A percentile compares a stretch with the other conserved stretches of the same genome.
phyloP scores from a whole-genome alignment of 2,888 invertebrate species.

The Orthosia cruda region DNA sequence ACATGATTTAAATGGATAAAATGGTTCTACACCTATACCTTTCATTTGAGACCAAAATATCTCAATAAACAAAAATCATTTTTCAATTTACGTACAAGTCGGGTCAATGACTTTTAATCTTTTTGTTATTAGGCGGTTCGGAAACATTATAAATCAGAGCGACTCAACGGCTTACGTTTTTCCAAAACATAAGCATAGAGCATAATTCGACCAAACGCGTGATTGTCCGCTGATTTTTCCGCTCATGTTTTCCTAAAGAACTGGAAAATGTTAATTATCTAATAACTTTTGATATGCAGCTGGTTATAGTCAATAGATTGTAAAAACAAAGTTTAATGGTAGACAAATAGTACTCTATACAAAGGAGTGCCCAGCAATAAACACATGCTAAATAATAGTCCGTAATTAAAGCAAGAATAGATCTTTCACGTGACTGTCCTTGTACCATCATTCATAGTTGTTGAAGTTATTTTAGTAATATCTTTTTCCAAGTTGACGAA shows the following conservation, averaged over 20 bases:
- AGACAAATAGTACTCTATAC: neutral
- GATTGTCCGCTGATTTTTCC: neutral
- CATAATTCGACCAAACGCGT: neutral
- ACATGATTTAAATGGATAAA: too few species aligned
- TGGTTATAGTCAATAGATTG: neutral
- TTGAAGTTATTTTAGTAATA: neutral
- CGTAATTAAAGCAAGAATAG: neutral
- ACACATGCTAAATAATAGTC: neutral
- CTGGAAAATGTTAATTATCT: conserved; percentile 3
- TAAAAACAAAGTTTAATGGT: neutral
- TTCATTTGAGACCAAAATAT: too few species aligned
- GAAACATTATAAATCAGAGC: too few species aligned
- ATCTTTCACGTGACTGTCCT: neutral
- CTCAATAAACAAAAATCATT: too few species aligned
- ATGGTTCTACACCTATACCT: too few species aligned
- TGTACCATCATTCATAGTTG: neutral
- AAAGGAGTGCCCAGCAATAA: neutral
- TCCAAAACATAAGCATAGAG: neutral
- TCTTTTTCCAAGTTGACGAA: neutral
- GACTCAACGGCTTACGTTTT: too few species aligned
- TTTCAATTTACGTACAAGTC: too few species aligned
- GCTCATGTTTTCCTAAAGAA: neutral
- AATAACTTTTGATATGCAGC: neutral
- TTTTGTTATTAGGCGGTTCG: too few species aligned
- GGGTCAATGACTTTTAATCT: too few species aligned